phyloP scores from a whole-genome alignment of 2,888 invertebrate genomes.

The Opisthograptis luteolata region DNA sequence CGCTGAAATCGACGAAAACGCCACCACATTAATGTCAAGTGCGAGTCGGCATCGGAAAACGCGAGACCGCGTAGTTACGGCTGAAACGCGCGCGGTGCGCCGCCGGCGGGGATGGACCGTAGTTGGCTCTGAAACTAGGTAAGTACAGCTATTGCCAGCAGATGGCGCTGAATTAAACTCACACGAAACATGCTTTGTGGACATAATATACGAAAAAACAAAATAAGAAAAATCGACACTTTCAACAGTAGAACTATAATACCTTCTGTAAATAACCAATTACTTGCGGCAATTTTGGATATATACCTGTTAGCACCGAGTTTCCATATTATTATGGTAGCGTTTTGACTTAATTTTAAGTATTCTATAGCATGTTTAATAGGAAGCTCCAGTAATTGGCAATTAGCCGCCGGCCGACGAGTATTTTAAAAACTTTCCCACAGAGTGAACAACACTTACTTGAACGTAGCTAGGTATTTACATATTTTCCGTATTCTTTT shows the following conservation, averaged over 20 bases:
- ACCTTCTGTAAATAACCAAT: no score
- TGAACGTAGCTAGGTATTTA: background rate
- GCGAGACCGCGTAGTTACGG: constrained; percentile 73
- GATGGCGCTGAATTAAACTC: constrained; percentile 57
- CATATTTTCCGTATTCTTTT: background rate
- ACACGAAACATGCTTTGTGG: background rate
- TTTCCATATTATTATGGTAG: constrained; percentile 21
- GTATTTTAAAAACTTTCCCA: constrained; percentile 24
- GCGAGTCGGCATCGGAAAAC: constrained; percentile 67
- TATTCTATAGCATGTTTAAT: constrained; percentile 36
- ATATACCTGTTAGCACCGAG: no score
- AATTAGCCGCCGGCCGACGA: constrained; percentile 51
- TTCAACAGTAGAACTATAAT: no score
- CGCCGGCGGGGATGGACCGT: constrained; percentile 90
- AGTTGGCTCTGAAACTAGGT: constrained; percentile 90
- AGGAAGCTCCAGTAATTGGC: constrained; percentile 54
- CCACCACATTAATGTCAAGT: constrained; percentile 50
- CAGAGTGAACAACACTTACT: constrained; percentile 6
- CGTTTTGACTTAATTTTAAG: constrained; percentile 42
- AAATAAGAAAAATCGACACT: background rate
- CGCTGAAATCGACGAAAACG: constrained; percentile 74
- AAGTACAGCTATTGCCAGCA: constrained; percentile 53
- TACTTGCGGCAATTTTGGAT: no score
- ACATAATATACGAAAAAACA: background rate
- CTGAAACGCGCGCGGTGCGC: constrained; percentile 79